A percentile compares a stretch with the other conserved stretches of the same genome.
phyloP scores from a whole-genome alignment of 1,140 invertebrate genomes.

The Ceratina japonica region DNA sequence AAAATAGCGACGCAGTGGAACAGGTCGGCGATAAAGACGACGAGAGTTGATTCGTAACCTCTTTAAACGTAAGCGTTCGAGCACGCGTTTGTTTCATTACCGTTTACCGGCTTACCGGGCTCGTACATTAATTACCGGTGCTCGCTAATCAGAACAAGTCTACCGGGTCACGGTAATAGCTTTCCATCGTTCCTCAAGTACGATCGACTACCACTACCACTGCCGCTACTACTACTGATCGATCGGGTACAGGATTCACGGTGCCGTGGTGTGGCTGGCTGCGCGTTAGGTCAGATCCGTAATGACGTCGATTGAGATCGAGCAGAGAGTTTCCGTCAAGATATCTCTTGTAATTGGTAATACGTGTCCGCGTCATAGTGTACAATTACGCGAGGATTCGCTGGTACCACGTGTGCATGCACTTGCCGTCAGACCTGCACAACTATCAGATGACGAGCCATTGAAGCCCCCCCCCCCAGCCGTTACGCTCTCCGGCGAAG shows the following conservation, averaged over 20 bases:
- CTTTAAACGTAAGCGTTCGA: background rate
- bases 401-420: constrained; percentile 10
- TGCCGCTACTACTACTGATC: constrained; percentile 19
- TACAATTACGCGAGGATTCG: constrained; percentile 25
- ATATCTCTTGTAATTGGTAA: constrained; percentile 40
- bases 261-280: constrained; percentile 1
- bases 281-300: constrained; percentile 35
- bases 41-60: background rate
- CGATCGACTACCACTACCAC: constrained; percentile 13
- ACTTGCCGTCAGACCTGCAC: background rate
- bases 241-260: constrained; percentile 23
- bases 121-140: constrained; percentile 55
- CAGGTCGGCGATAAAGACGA: background rate
- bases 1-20: background rate
- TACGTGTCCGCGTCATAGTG: constrained; percentile 18
- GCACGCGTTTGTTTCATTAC: constrained; percentile 37
- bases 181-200: constrained; percentile 45
- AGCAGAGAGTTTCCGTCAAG: constrained; percentile 41
- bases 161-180: constrained; percentile 41
- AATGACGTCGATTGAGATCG: constrained; percentile 59
- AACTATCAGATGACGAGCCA: background rate
- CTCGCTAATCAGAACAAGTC: constrained; percentile 54
- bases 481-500: background rate
- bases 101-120: constrained; percentile 28
- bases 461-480: background rate